These are phyloP conservation scores for Dendrocincla fuliginosa DNA, from an alignment of 2,797 vertebrate genomes.

Conservation along the genomic window DNA sequence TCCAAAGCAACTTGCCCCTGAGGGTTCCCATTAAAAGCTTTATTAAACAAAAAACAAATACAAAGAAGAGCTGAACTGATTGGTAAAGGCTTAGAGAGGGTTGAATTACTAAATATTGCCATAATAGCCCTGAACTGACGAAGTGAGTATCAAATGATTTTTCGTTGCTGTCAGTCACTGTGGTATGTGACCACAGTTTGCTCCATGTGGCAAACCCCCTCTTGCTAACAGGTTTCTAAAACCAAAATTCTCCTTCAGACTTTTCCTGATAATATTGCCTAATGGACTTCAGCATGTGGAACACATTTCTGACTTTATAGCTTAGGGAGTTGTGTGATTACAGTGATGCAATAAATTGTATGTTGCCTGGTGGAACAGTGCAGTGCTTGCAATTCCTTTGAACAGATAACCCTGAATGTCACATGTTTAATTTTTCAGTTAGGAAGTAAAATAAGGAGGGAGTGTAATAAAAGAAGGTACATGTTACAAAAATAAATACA, in stretches of 20 bases:
- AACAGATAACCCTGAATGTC: not conserved
- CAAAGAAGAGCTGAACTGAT: slow-evolving; percentile 19
- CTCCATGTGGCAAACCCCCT: not conserved
- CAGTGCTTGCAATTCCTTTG: not conserved
- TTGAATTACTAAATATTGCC: slow-evolving; percentile 65
- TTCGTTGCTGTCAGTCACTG: not conserved
- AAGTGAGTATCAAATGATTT: slow-evolving; percentile 70
- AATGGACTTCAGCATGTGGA: not conserved
- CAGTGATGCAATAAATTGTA: not conserved
- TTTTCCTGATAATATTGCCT: not conserved
- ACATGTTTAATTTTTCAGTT: not conserved
- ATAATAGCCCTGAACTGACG: slow-evolving; percentile 44
- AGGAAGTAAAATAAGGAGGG: not conserved
- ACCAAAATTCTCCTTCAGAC: not conserved
- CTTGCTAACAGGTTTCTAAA: not conserved
- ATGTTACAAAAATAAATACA: not conserved
- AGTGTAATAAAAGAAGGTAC: not conserved
- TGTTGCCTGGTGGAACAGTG: not conserved
- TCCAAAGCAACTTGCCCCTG: not conserved
- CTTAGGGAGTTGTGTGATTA: not conserved
- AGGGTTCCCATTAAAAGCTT: slow-evolving; percentile 46
- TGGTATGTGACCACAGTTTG: not conserved
- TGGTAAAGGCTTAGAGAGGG: slow-evolving; percentile 25
- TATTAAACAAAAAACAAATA: slow-evolving; percentile 43
- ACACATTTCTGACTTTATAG: not conserved